These are phyloP conservation scores for Montipora capricornis DNA, from an alignment of 64 coral and sea anemone species.

Conservation along the genomic window DNA sequence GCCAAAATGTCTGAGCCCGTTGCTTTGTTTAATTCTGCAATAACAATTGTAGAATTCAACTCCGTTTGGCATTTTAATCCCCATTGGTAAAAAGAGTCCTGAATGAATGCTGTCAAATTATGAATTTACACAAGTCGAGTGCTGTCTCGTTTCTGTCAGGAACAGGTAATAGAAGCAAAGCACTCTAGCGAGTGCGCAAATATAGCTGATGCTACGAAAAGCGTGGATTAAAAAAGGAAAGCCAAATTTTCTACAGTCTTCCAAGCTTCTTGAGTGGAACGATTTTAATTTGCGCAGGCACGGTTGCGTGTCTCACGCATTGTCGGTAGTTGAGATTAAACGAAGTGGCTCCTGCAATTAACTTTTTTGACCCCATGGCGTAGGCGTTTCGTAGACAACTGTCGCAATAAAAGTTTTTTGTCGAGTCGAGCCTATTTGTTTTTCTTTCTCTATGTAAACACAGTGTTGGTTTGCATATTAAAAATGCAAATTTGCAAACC, in stretches of 20 bases:
- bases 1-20: background rate
- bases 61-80: background rate
- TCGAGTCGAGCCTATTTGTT: background rate
- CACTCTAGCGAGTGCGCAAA: too few species aligned
- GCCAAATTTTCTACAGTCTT: background rate
- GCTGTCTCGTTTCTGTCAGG: too few species aligned
- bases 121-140: too few species aligned
- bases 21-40: background rate
- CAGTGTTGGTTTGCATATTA: background rate
- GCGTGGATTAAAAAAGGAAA: too few species aligned
- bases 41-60: background rate
- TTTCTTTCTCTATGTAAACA: background rate
- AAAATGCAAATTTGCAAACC: slow-evolving; percentile 20
- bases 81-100: too few species aligned
- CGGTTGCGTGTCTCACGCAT: background rate
- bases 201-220: too few species aligned
- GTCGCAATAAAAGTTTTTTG: background rate
- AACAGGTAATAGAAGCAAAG: too few species aligned
- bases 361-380: background rate
- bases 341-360: background rate
- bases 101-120: too few species aligned
- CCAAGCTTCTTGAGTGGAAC: background rate
- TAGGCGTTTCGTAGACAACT: background rate
- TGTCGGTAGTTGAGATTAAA: background rate
- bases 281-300: background rate